Conservation (phyloP, 2,113 vertebrate species). For the Thinocorus orbignyianus region DNA sequence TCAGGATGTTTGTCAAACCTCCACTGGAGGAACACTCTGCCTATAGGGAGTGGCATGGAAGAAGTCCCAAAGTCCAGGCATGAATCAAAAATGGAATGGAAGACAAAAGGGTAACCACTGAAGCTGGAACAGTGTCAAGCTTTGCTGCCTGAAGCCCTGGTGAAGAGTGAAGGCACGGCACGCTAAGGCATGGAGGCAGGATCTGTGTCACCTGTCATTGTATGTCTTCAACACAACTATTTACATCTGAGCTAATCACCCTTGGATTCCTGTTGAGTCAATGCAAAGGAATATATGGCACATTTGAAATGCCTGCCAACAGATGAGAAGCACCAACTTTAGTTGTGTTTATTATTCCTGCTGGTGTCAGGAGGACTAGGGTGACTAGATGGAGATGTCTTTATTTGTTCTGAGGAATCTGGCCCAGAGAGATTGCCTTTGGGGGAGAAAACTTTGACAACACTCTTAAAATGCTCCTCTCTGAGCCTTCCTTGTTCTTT, state of each 20-base stretch:
- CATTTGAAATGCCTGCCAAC: background rate
- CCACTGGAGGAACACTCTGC: background rate
- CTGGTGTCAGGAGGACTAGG: background rate
- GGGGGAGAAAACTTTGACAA: background rate
- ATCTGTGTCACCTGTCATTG: background rate
- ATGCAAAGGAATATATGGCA: background rate
- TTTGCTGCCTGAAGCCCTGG: background rate
- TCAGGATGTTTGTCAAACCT: background rate
- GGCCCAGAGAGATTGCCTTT: background rate
- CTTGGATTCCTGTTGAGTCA: background rate
- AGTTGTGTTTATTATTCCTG: background rate
- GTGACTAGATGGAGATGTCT: background rate
- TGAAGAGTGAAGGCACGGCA: background rate
- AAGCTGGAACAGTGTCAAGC: accelerated
- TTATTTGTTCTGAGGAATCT: background rate
- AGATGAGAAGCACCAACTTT: background rate
- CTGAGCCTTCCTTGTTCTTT: background rate
- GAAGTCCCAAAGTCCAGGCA: background rate
- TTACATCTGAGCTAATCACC: background rate
- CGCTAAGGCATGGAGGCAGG: background rate
- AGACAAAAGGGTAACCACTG: background rate
- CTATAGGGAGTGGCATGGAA: background rate
- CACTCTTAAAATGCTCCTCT: background rate
- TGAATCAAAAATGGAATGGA: background rate
- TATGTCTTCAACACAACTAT: background rate